Evolutionary conservation across 2,113 vertebrate species (phyloP).

Genomic region (Thinocorus orbignyianus): DNA sequence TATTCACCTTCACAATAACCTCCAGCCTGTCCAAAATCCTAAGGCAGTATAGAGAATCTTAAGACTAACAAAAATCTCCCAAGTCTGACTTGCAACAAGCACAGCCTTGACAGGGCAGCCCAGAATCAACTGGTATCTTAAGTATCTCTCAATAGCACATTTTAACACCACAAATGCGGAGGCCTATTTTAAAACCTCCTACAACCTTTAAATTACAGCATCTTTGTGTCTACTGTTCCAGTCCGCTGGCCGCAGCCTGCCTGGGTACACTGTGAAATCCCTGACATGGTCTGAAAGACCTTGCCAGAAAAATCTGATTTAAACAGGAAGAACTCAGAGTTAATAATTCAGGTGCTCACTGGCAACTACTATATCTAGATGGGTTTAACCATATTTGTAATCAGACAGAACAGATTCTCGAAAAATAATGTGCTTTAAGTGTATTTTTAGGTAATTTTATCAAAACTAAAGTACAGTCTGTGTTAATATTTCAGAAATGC

Average conservation of each 20-base stretch:
- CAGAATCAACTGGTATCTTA: background rate
- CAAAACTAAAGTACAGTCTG: background rate
- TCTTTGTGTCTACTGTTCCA: background rate
- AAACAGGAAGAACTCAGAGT: background rate
- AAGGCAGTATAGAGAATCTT: background rate
- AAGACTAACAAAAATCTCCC: background rate
- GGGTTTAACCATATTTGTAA: background rate
- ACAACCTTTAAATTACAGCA: background rate
- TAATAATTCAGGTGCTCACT: background rate
- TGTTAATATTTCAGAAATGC: background rate
- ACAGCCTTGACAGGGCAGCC: background rate
- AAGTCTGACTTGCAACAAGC: background rate
- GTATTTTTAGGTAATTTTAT: background rate
- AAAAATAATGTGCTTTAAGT: background rate
- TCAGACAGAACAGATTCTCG: background rate
- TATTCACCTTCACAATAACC: background rate
- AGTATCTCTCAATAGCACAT: rapidly evolving
- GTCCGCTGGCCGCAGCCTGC: background rate
- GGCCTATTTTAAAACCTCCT: background rate
- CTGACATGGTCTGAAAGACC: background rate
- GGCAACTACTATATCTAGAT: background rate
- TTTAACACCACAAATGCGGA: background rate
- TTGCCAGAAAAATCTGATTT: background rate
- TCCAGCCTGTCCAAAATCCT: rapidly evolving
- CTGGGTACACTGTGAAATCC: background rate